These are phyloP conservation scores for Grapholita molesta DNA, from an alignment of 1,140 invertebrate genomes.

Conservation along the genomic window DNA sequence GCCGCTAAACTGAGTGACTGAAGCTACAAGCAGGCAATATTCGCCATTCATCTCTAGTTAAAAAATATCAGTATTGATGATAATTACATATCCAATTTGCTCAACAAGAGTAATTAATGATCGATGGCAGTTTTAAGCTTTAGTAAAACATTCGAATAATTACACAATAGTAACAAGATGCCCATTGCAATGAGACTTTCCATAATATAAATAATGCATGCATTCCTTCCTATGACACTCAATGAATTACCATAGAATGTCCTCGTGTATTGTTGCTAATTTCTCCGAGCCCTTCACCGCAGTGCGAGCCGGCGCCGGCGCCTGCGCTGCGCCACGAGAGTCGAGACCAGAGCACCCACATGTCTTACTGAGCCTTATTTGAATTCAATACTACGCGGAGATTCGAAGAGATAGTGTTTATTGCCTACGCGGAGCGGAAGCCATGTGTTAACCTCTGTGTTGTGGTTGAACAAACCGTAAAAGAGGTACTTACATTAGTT, in stretches of 20 bases:
- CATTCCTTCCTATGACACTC: slow-evolving; percentile 14
- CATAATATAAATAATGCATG: neutral
- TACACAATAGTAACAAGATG: neutral
- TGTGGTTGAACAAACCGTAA: neutral
- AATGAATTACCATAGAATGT: slow-evolving; percentile 17
- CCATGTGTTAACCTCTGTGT: slow-evolving; percentile 2
- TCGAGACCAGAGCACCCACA: slow-evolving; percentile 25
- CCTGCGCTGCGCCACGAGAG: slow-evolving; percentile 23
- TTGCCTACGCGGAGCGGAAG: neutral
- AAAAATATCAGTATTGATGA: too few species aligned
- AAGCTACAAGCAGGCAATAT: too few species aligned
- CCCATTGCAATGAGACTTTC: neutral
- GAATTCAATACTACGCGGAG: slow-evolving; percentile 36
- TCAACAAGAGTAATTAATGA: neutral
- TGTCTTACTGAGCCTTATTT: slow-evolving; percentile 30
- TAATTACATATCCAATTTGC: too few species aligned
- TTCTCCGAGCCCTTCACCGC: slow-evolving; percentile 9
- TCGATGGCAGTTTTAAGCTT: neutral
- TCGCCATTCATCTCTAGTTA: too few species aligned
- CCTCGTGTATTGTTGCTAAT: slow-evolving; percentile 9
- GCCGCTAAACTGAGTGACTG: too few species aligned
- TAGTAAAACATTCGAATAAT: neutral
- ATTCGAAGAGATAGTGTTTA: slow-evolving; percentile 28
- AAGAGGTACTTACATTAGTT: neutral
- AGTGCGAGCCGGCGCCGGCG: slow-evolving; percentile 23